Conservation (phyloP, 53 echinoderm and acorn worm genomes). For the Zoroaster sp. region DNA sequence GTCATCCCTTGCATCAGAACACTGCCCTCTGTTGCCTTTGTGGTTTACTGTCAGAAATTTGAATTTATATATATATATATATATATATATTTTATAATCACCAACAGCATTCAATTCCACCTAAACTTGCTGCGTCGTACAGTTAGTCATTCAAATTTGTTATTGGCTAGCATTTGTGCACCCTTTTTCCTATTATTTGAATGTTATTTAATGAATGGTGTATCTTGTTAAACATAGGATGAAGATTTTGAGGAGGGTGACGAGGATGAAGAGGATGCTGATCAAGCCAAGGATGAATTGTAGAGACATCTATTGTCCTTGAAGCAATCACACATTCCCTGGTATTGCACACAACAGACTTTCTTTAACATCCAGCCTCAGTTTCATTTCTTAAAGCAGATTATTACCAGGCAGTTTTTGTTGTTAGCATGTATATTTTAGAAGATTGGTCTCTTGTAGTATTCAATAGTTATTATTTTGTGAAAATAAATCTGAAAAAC, state of each 20-base stretch:
- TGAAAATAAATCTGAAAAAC: background rate
- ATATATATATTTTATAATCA: no score
- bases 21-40: no score
- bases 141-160: no score
- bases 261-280: conserved; percentile 70
- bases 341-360: background rate
- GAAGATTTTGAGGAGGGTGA: conserved; percentile 84
- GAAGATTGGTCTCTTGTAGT: background rate
- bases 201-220: no score
- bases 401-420: background rate
- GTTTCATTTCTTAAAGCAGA: background rate
- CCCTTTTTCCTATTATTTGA: conserved; percentile 32
- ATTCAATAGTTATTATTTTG: background rate
- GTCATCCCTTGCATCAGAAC: no score
- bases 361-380: background rate
- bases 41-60: no score
- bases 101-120: no score
- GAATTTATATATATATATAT: no score
- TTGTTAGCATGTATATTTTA: conserved; percentile 29
- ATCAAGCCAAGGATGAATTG: conserved; percentile 74
- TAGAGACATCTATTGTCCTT: conserved; percentile 6
- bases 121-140: no score
- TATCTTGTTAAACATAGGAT: background rate
- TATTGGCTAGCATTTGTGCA: no score
- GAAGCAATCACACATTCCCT: background rate